Evolutionary conservation across 1,140 invertebrate species (phyloP).

Genomic region (Heliothis subflexa): DNA sequence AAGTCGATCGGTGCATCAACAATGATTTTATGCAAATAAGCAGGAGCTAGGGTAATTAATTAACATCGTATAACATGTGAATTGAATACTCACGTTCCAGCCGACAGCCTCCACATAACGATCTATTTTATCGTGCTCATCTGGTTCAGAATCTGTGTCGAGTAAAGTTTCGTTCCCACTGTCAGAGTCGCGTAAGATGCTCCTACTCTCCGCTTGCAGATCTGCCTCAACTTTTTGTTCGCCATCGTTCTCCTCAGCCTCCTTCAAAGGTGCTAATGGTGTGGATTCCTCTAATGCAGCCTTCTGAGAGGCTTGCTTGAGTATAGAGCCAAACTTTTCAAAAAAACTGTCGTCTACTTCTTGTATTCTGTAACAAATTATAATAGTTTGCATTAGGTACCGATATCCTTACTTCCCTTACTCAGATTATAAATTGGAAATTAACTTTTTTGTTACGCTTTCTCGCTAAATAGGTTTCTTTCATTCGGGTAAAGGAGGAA

Average conservation of each 20-base stretch:
- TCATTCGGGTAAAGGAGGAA: too few species aligned
- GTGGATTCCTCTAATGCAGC: constrained; percentile 85
- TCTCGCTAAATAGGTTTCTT: too few species aligned
- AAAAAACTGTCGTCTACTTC: constrained; percentile 93
- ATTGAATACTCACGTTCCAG: constrained; percentile 89
- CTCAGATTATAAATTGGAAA: too few species aligned
- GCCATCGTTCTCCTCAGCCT: constrained; percentile 76
- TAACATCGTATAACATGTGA: background rate
- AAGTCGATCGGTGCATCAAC: too few species aligned
- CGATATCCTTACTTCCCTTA: too few species aligned
- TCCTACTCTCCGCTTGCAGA: constrained; percentile 61
- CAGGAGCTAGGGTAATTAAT: background rate
- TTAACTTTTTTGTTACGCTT: too few species aligned
- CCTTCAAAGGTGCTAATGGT: constrained; percentile 85
- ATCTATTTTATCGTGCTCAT: constrained; percentile 87
- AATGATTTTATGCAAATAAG: too few species aligned
- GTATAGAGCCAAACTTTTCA: constrained; percentile 91
- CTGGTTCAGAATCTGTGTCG: constrained; percentile 86
- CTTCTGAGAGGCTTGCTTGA: constrained; percentile 88
- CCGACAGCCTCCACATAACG: constrained; percentile 88
- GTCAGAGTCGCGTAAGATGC: constrained; percentile 84
- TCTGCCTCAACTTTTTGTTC: constrained; percentile 80
- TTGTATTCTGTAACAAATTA: constrained; percentile 88
- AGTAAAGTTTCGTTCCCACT: constrained; percentile 84
- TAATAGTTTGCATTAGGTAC: constrained; percentile 10